Evolutionary conservation across 1,140 invertebrate species (phyloP), one percentile per base, ranked within the genome.

Genomic region (Musca domestica): DNA sequence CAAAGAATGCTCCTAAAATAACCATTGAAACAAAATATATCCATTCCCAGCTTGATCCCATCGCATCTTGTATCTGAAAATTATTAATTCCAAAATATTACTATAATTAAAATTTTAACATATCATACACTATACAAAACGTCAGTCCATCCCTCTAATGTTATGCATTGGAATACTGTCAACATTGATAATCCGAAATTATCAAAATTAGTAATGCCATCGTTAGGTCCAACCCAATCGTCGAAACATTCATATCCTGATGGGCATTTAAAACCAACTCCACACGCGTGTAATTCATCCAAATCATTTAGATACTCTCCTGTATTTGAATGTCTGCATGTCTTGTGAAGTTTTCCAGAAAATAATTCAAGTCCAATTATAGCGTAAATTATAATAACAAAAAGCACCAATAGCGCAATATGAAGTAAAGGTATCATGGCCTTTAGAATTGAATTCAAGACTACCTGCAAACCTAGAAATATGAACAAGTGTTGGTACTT

Each of bases 361-460:
- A 99, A 99, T 52, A 99, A 87, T 85, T 99, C 98, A 73, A 99
- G 87, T 69, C 98, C 98, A 77, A 99, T 98, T 82, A 99, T 99
- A 72, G 98, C 98, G 84, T 99, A 99, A 84, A 99, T 99, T 83
- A 99, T 98, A 82, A 99, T 99, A 78, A 99, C 98, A 86, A 99
- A 99, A 73, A 99, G 89, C 79, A 99, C 98, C 72, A 99, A 88
- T 74, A 99, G 88, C 80, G 96, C 97, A 84, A 99, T 99, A 87
- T 99, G 98, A 73, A 99, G 87, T 81, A 99, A 89, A 81, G 98
- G 98, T 83, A 99, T 91, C 97, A 99, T 99, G 76, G 98, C 98
- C 85, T 95, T 93, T 73, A 99, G 87, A 86, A 99, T 99, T 71
- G 98, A 98, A 86, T 99, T 99, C 78, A 99, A 86, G 73, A 99